A percentile compares a stretch with the other conserved stretches of the same genome.
Conservation (phyloP, 2,888 invertebrate species). For the Cosmopolites sordidus region DNA sequence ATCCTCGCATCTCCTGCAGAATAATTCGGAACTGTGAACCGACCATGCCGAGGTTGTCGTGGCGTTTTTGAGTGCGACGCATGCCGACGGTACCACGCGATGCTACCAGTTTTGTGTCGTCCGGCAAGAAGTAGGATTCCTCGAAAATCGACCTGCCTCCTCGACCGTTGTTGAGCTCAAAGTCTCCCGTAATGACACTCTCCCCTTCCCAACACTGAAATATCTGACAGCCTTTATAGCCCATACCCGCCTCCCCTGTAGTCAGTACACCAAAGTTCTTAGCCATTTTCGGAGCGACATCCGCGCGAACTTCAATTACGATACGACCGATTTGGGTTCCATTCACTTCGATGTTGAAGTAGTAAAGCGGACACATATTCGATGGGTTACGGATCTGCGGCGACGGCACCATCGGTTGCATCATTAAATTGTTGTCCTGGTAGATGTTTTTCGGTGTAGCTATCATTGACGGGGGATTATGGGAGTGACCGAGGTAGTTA, state of each 20-base stretch:
- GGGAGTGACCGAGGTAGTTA: constrained; percentile 39
- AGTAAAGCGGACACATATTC: constrained; percentile 66
- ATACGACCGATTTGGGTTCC: constrained; percentile 66
- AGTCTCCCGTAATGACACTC: constrained; percentile 77
- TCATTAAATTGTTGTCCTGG: constrained; percentile 44
- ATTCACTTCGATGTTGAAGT: constrained; percentile 72
- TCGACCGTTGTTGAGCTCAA: constrained; percentile 75
- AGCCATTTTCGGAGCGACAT: constrained; percentile 77
- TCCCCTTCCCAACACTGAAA: constrained; percentile 82
- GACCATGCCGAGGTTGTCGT: constrained; percentile 76
- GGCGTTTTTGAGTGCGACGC: constrained; percentile 74
- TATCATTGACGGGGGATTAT: constrained; percentile 41
- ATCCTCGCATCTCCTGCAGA: constrained; percentile 75
- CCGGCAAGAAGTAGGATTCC: constrained; percentile 74
- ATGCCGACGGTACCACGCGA: constrained; percentile 76
- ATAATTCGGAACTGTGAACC: constrained; percentile 81
- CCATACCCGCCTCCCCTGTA: constrained; percentile 69
- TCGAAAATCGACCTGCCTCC: constrained; percentile 75
- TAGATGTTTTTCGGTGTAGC: constrained; percentile 45
- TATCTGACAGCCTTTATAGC: constrained; percentile 74
- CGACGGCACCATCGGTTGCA: constrained; percentile 50
- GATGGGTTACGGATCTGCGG: constrained; percentile 56
- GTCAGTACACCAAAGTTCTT: constrained; percentile 71
- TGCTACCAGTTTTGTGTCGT: constrained; percentile 72
- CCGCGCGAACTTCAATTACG: constrained; percentile 71